phyloP scores from a whole-genome alignment of 2,113 vertebrate species.

The Caranx melampygus region DNA sequence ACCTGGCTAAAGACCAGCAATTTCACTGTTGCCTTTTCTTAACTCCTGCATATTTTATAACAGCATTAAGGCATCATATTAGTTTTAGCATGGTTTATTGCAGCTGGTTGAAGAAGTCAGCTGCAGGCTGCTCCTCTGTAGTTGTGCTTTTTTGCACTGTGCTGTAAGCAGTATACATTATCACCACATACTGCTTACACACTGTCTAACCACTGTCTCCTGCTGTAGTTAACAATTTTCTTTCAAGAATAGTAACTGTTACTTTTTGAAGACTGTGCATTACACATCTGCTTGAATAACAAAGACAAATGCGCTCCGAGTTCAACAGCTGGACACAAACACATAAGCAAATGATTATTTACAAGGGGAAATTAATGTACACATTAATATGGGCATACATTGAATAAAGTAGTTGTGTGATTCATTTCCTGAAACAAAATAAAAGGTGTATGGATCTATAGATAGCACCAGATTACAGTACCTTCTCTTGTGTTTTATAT shows the following conservation, averaged over 20 bases:
- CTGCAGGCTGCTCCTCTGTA: constrained; percentile 23
- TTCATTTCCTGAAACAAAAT: constrained; percentile 42
- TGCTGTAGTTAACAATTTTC: background rate
- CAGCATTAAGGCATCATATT: constrained; percentile 36
- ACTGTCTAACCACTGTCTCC: background rate
- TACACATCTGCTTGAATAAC: background rate
- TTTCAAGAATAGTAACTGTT: background rate
- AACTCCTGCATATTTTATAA: constrained; percentile 61
- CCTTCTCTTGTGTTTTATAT: constrained; percentile 18
- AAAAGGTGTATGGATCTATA: constrained; percentile 13
- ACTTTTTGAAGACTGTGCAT: background rate
- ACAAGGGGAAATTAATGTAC: background rate
- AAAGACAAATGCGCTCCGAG: background rate
- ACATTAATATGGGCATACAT: background rate
- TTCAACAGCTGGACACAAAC: background rate
- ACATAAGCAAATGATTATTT: background rate
- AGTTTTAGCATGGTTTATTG: constrained; percentile 60
- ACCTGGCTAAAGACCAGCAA: constrained; percentile 52
- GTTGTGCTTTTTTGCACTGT: background rate
- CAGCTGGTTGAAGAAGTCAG: constrained; percentile 28
- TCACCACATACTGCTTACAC: background rate
- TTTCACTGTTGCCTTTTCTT: constrained; percentile 34
- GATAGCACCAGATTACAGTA: constrained; percentile 29
- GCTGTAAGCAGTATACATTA: background rate
- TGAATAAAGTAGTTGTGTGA: background rate